A percentile compares a stretch with the other conserved stretches of the same genome.
Evolutionary conservation across 2,888 invertebrate genomes (phyloP).

Genomic region (Protophormia terraenovae): DNA sequence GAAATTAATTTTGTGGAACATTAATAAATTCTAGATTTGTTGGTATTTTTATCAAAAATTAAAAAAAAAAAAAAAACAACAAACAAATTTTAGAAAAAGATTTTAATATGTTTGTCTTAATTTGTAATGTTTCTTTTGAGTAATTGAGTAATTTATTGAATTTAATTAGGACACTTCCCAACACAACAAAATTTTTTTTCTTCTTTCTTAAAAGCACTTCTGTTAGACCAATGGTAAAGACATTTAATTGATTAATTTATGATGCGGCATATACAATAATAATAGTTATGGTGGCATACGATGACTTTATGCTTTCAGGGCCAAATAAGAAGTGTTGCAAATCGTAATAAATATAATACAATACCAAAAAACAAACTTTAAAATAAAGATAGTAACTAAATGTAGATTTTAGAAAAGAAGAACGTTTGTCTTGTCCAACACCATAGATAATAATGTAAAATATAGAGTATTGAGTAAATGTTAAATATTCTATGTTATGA

Average conservation of each 20-base stretch:
- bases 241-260: conserved; percentile 70
- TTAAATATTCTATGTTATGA: not conserved
- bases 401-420: conserved; percentile 19
- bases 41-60: too few species aligned
- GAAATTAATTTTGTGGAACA: too few species aligned
- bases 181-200: not conserved
- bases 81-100: too few species aligned
- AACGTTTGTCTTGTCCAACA: conserved; percentile 34
- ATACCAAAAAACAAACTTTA: not conserved
- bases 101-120: too few species aligned
- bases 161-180: not conserved
- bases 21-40: too few species aligned
- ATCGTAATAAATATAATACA: conserved; percentile 24
- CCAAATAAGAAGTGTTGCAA: conserved; percentile 64
- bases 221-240: conserved; percentile 47
- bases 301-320: conserved; percentile 67
- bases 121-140: not conserved
- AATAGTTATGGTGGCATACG: conserved; percentile 60
- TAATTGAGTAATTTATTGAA: not conserved
- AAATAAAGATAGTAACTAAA: conserved; percentile 35
- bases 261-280: conserved; percentile 64
- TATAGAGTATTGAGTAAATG: not conserved
- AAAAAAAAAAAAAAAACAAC: too few species aligned
- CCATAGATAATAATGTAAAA: not conserved
- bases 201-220: conserved; percentile 6